Conservation (phyloP, 2,797 vertebrate genomes). For the Xenops minutus region DNA sequence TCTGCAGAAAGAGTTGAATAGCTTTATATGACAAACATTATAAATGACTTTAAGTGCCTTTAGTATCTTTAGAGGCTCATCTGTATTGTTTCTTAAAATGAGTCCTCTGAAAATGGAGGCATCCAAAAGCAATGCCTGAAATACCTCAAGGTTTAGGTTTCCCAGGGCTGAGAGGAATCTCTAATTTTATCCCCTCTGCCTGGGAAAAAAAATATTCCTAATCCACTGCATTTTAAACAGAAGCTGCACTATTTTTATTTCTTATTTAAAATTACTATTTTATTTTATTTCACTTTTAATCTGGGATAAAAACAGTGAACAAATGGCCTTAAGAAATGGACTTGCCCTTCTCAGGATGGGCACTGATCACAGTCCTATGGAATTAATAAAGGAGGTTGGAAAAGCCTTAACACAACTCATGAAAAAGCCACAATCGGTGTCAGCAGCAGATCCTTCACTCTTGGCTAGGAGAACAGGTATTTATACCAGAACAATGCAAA, state of each 20-base stretch:
- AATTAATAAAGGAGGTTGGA: not conserved
- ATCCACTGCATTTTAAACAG: not conserved
- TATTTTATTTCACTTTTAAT: not conserved
- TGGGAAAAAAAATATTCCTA: not conserved
- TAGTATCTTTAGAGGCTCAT: not conserved
- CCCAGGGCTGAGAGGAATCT: not conserved
- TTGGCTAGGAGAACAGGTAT: not conserved
- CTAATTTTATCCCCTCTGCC: not conserved
- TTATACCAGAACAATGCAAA: not conserved
- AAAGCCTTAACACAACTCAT: not conserved
- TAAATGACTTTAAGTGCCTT: not conserved
- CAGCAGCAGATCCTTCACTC: not conserved
- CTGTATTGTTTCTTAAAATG: not conserved
- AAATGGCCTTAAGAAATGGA: not conserved
- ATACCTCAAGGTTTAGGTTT: not conserved
- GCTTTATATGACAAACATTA: not conserved
- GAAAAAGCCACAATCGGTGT: not conserved
- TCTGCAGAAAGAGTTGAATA: not conserved
- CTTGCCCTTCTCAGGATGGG: not conserved
- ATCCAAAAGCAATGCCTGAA: not conserved
- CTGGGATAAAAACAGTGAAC: not conserved
- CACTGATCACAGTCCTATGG: not conserved
- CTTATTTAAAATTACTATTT: not conserved
- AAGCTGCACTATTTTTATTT: accelerated
- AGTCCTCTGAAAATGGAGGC: not conserved